Evolutionary conservation across 1,140 invertebrate species (phyloP).

Genomic region (Venustaconcha ellipsiformis): DNA sequence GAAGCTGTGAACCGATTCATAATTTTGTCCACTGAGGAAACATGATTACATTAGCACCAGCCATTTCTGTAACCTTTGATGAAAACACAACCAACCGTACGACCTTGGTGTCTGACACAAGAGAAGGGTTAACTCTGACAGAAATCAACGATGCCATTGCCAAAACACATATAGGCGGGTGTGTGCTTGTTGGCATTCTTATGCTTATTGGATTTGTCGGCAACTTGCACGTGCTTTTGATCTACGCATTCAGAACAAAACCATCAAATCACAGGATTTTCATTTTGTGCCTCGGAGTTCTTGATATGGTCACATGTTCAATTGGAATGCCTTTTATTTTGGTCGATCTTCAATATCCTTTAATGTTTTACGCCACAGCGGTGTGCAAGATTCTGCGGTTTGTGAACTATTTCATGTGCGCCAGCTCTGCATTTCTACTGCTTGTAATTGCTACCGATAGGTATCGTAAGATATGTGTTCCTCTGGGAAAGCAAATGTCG

Average conservation of each 20-base stretch:
- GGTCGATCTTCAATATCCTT: constrained; percentile 42
- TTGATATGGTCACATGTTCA: constrained; percentile 57
- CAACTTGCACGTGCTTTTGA: constrained; percentile 52
- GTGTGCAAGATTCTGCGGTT: constrained; percentile 56
- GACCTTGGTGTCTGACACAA: too few species aligned
- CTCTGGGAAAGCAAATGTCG: constrained; percentile 31
- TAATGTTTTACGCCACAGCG: constrained; percentile 42
- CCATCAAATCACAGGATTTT: constrained; percentile 52
- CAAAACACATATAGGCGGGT: constrained; percentile 11
- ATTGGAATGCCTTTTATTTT: constrained; percentile 58
- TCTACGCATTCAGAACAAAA: constrained; percentile 51
- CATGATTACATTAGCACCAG: too few species aligned
- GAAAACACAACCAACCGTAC: too few species aligned
- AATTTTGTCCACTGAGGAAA: too few species aligned
- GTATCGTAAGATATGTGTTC: constrained; percentile 44
- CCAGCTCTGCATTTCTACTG: constrained; percentile 42
- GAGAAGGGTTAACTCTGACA: constrained; percentile 2
- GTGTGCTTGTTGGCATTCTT: constrained; percentile 28
- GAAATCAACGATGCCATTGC: constrained; percentile 18
- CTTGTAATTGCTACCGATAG: constrained; percentile 56
- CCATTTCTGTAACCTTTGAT: too few species aligned
- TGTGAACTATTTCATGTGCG: constrained; percentile 49
- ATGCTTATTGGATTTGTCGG: constrained; percentile 48
- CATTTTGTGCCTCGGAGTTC: constrained; percentile 46
- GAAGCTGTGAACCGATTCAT: too few species aligned